Percentiles rank a stretch among this genome's conserved stretches.
Conservation (phyloP, 2,888 invertebrate species). For the Philopedon plagiatum region DNA sequence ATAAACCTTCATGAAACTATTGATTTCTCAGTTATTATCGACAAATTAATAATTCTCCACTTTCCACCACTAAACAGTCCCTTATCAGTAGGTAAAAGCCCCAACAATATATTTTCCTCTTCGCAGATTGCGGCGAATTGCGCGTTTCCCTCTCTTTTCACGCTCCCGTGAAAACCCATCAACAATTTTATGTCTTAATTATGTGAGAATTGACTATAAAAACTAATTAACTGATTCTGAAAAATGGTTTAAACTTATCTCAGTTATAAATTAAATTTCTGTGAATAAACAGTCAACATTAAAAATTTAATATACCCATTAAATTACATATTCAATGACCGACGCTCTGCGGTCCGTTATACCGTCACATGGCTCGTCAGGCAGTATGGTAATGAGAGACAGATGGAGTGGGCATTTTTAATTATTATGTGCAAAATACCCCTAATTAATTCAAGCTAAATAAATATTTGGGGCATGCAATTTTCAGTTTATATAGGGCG, state of each 20-base stretch:
- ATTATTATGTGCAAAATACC: slow-evolving; percentile 27
- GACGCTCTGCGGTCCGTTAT: slow-evolving; percentile 4
- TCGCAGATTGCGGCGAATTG: too few species aligned
- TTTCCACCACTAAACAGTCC: too few species aligned
- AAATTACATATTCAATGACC: slow-evolving; percentile 15
- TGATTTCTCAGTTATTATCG: too few species aligned
- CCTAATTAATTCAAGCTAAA: slow-evolving; percentile 7
- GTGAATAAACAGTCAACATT: slow-evolving; percentile 2
- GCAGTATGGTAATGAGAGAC: slow-evolving; percentile 24
- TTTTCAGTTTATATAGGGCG: background rate
- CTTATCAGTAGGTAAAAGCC: too few species aligned
- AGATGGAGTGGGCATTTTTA: slow-evolving; percentile 18
- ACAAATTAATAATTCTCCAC: too few species aligned
- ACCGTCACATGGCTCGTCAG: slow-evolving; percentile 11
- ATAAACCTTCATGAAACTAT: too few species aligned
- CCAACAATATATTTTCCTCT: too few species aligned
- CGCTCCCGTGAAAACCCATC: too few species aligned
- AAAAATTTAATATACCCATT: slow-evolving; percentile 16
- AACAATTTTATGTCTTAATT: background rate
- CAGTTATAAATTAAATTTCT: background rate
- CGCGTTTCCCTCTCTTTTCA: too few species aligned
- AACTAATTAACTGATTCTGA: background rate
- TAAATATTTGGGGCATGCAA: background rate
- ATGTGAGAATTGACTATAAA: background rate
- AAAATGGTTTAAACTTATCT: background rate